Conservation (phyloP, 2,888 invertebrate genomes). For the Tachystola acroxantha region DNA sequence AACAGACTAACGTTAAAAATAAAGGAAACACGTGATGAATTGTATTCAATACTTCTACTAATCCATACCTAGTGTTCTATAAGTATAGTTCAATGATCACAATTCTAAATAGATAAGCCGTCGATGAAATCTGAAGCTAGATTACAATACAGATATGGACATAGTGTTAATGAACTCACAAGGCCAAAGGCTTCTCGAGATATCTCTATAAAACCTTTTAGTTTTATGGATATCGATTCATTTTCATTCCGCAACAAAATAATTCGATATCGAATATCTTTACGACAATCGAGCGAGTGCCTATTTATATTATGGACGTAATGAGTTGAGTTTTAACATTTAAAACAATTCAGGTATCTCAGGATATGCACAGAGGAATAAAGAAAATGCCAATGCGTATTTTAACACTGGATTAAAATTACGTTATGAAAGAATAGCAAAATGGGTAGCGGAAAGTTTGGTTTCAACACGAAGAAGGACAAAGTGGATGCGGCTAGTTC, state of each 20-base stretch:
- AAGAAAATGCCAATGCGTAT: slow-evolving; percentile 37
- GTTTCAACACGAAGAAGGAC: slow-evolving; percentile 61
- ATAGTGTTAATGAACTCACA: slow-evolving; percentile 67
- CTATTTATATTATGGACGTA: slow-evolving; percentile 36
- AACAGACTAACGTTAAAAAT: no score
- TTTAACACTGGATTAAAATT: slow-evolving; percentile 22
- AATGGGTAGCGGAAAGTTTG: slow-evolving; percentile 71
- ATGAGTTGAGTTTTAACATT: slow-evolving; percentile 38
- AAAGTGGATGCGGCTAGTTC: slow-evolving; percentile 51
- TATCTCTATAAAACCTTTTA: slow-evolving; percentile 73
- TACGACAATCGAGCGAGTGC: slow-evolving; percentile 52
- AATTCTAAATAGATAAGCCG: slow-evolving; percentile 36
- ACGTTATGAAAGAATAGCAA: slow-evolving; percentile 44
- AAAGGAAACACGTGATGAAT: no score
- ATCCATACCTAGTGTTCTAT: no score
- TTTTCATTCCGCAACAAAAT: slow-evolving; percentile 65
- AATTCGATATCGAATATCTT: slow-evolving; percentile 64
- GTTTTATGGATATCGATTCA: slow-evolving; percentile 65
- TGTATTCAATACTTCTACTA: no score
- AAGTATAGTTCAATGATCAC: slow-evolving; percentile 28
- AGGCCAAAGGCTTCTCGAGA: slow-evolving; percentile 63
- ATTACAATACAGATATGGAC: slow-evolving; percentile 64
- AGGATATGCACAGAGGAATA: slow-evolving; percentile 33
- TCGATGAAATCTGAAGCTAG: slow-evolving; percentile 54
- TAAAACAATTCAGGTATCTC: slow-evolving; percentile 33